Conservation (phyloP, 1,140 invertebrate species). For the Lucilia sericata region DNA sequence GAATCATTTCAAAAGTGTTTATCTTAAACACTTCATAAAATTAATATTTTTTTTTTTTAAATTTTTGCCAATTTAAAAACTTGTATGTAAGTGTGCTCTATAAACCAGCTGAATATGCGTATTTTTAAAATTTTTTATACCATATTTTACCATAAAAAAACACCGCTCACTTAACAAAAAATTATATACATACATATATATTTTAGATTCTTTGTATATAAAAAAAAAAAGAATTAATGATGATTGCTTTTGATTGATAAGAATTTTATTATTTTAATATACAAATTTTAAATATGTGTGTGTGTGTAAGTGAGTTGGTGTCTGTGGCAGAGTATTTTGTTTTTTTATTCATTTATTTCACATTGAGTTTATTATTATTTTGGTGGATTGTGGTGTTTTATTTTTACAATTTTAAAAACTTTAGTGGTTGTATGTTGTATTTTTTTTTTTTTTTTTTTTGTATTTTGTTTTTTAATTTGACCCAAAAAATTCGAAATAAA, state of each 20-base stretch:
- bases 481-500: constrained; percentile 34
- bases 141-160: neutral
- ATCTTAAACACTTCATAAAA: too few relatives aligned
- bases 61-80: too few relatives aligned
- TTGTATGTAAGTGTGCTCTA: too few relatives aligned
- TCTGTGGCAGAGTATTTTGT: too few relatives aligned
- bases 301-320: neutral
- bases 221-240: constrained; percentile 21
- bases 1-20: too few relatives aligned
- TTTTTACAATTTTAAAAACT: neutral
- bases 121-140: too few relatives aligned
- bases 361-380: neutral
- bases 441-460: neutral
- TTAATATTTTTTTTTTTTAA: too few relatives aligned
- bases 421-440: neutral
- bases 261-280: neutral
- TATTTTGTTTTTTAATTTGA: neutral
- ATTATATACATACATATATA: neutral
- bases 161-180: neutral
- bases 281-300: neutral
- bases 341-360: neutral
- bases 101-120: too few relatives aligned
- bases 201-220: neutral
- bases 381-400: neutral
- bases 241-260: constrained; percentile 43